Percentiles rank a stretch among this genome's conserved stretches.
Evolutionary conservation across 2,888 invertebrate genomes (phyloP).

Genomic region (Pasiphila rectangulata): DNA sequence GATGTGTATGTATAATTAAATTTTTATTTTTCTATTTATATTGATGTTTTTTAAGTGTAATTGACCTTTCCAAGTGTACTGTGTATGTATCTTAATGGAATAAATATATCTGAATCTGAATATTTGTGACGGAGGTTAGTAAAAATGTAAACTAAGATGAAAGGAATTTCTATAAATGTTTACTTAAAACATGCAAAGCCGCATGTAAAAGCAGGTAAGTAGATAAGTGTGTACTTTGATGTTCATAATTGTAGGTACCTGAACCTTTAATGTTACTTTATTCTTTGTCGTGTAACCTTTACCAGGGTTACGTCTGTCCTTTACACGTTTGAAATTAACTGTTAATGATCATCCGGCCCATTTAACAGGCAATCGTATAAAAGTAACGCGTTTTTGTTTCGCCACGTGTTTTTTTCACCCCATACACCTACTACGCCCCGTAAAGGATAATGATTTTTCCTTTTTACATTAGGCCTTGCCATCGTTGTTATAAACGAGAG

Average conservation of each 20-base stretch:
- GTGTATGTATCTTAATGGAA: too few species aligned
- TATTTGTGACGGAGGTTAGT: too few species aligned
- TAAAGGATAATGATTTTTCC: constrained; percentile 10
- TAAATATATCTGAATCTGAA: too few species aligned
- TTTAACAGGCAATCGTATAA: constrained; percentile 29
- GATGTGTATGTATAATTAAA: too few species aligned
- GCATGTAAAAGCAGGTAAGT: too few species aligned
- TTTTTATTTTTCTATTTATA: too few species aligned
- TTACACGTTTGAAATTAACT: constrained; percentile 38
- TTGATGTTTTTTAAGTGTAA: too few species aligned
- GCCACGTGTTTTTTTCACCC: constrained; percentile 23
- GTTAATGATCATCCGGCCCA: constrained; percentile 34
- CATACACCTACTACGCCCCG: constrained; percentile 4
- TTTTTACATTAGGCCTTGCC: constrained; percentile 2
- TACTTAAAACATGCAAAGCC: too few species aligned
- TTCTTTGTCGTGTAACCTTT: constrained; percentile 28
- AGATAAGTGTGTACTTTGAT: not conserved
- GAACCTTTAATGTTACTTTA: not conserved
- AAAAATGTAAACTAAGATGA: too few species aligned
- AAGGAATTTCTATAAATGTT: too few species aligned
- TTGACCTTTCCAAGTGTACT: too few species aligned
- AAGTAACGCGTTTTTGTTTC: constrained; percentile 28
- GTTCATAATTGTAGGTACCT: not conserved
- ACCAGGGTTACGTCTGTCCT: constrained; percentile 31
- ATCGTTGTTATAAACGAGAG: not conserved